Evolutionary conservation across 2,888 invertebrate genomes (phyloP).

Genomic region (Leptinotarsa peninsularis): DNA sequence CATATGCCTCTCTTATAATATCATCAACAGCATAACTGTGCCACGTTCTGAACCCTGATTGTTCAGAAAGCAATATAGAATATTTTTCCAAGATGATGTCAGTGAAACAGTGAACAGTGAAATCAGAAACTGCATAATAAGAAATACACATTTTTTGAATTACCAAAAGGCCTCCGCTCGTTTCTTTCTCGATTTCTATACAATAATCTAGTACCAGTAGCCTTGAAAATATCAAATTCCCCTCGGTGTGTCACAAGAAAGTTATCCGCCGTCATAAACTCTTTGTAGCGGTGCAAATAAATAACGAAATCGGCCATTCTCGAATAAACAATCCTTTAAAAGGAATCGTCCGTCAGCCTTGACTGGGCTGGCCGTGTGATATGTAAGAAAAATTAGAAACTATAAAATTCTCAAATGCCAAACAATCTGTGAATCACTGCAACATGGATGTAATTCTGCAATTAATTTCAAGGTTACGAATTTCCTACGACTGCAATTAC

Average conservation of each 20-base stretch:
- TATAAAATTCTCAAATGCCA: conserved; percentile 60
- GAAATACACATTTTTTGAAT: no score
- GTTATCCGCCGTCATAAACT: conserved; percentile 2
- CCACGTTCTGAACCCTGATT: no score
- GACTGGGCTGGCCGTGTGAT: conserved; percentile 44
- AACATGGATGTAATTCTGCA: conserved; percentile 57
- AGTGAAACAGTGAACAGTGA: no score
- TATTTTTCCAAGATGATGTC: no score
- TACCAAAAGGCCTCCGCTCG: no score
- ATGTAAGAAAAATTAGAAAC: conserved; percentile 58
- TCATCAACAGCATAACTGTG: no score
- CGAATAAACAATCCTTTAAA: conserved; percentile 44
- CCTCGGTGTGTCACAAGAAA: background rate
- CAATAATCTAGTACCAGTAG: background rate
- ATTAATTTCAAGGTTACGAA: conserved; percentile 61
- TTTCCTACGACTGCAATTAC: conserved; percentile 58
- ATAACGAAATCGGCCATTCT: conserved; percentile 39
- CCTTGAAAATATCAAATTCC: conserved; percentile 13
- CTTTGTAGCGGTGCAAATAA: conserved; percentile 24
- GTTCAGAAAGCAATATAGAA: no score
- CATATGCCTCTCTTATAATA: no score
- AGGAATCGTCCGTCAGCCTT: conserved; percentile 47
- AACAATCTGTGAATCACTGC: conserved; percentile 57
- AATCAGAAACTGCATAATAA: no score
- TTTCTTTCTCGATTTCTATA: no score